These are phyloP conservation scores for Aptenodytes patagonicus DNA, from an alignment of 2,113 vertebrate genomes.

Conservation along the genomic window DNA sequence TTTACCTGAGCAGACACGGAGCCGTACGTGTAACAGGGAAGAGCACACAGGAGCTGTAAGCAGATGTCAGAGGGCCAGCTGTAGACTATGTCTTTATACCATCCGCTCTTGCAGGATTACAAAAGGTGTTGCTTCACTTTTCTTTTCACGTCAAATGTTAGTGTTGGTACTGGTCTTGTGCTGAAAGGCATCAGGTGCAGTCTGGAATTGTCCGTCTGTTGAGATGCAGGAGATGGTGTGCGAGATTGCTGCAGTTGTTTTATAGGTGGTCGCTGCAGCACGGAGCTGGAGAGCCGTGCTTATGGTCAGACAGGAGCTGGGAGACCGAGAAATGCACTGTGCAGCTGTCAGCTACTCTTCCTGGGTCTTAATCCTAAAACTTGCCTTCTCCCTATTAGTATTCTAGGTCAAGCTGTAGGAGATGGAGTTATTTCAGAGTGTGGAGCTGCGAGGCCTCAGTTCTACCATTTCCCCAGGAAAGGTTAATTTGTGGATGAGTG, in stretches of 20 bases:
- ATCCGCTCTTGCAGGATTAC: not conserved
- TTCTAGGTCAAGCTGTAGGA: not conserved
- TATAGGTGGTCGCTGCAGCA: not conserved
- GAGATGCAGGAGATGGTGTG: not conserved
- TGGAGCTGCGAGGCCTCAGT: not conserved
- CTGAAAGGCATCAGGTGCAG: not conserved
- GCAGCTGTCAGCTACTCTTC: not conserved
- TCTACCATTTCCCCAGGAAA: not conserved
- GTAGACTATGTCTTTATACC: not conserved
- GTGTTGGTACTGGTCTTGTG: not conserved
- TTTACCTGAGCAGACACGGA: not conserved
- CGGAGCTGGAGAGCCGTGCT: not conserved
- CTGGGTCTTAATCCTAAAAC: not conserved
- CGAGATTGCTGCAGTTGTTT: not conserved
- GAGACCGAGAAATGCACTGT: accelerated
- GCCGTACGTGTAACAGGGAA: accelerated
- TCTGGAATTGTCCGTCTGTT: accelerated
- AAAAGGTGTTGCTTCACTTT: not conserved
- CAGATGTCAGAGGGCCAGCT: not conserved
- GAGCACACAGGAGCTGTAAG: accelerated
- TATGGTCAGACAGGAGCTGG: not conserved
- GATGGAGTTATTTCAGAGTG: not conserved
- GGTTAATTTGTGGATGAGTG: not conserved
- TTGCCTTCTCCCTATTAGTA: not conserved
- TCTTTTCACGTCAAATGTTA: not conserved